Evolutionary conservation across 2,113 vertebrate genomes (phyloP).

Genomic region (Cryptotis parvus): DNA sequence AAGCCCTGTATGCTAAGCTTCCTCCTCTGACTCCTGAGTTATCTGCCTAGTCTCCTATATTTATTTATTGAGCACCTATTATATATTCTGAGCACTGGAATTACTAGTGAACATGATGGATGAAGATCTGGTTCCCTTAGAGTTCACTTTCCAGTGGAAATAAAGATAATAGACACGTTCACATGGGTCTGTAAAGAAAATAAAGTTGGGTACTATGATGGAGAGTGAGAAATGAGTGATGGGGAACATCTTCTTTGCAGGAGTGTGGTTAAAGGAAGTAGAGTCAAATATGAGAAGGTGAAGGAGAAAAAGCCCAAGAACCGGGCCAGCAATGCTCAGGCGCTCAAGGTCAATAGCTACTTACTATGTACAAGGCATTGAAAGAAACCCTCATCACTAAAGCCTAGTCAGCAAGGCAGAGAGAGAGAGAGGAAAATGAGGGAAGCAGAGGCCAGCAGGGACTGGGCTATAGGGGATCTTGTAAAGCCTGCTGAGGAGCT

Average conservation of each 20-base stretch:
- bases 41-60: too few relatives aligned
- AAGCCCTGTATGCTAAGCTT: too few relatives aligned
- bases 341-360: background rate
- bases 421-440: background rate
- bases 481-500: background rate
- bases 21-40: too few relatives aligned
- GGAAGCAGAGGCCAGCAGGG: background rate
- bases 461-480: background rate
- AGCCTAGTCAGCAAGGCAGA: background rate
- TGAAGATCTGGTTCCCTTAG: background rate
- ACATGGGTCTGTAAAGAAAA: background rate
- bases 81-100: background rate
- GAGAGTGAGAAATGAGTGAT: background rate
- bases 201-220: background rate
- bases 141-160: background rate
- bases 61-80: background rate
- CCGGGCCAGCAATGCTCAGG: background rate
- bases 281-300: background rate
- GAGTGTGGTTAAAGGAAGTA: background rate
- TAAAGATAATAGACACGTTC: background rate
- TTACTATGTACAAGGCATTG: background rate
- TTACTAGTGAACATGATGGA: background rate
- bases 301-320: background rate
- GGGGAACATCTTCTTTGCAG: background rate
- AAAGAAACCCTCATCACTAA: background rate